A percentile compares a stretch with the other conserved stretches of the same genome.
These are phyloP conservation scores for Elaphurus davidianus DNA, from an alignment of 2,113 vertebrate genomes.

Conservation along the genomic window DNA sequence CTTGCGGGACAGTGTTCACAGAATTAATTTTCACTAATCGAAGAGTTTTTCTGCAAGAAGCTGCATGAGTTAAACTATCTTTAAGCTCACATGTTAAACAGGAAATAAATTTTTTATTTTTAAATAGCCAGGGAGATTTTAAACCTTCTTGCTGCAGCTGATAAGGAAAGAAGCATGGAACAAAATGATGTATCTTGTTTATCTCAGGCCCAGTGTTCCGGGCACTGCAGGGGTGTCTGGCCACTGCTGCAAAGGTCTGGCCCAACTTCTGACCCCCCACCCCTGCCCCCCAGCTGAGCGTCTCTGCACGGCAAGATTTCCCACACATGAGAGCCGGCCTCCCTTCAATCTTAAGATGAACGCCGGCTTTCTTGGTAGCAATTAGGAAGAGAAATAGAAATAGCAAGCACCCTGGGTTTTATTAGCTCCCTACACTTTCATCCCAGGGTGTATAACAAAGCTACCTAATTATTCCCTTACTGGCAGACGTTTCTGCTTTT, in stretches of 20 bases:
- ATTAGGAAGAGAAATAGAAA: neutral
- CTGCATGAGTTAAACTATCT: neutral
- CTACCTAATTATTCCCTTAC: neutral
- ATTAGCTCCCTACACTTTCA: neutral
- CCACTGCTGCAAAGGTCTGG: fast-evolving
- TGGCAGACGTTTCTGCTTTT: neutral
- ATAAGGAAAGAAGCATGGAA: neutral
- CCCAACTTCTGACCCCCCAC: fast-evolving
- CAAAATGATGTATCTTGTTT: neutral
- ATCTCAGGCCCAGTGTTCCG: fast-evolving
- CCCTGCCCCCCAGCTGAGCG: too few species aligned
- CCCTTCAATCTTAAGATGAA: neutral
- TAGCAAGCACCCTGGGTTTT: neutral
- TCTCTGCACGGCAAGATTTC: neutral
- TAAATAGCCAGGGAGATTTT: neutral
- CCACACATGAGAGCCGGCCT: fast-evolving
- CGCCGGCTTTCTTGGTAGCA: fast-evolving
- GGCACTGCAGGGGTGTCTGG: too few species aligned
- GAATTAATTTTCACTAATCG: neutral
- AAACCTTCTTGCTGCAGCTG: too few species aligned
- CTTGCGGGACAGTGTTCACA: neutral
- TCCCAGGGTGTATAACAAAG: neutral
- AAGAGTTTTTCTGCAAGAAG: neutral
- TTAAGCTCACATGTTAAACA: neutral
- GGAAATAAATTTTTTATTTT: neutral